A percentile compares a stretch with the other conserved stretches of the same genome.
Conservation (phyloP, 2,797 vertebrate genomes). For the Gymnothorax javanicus region DNA sequence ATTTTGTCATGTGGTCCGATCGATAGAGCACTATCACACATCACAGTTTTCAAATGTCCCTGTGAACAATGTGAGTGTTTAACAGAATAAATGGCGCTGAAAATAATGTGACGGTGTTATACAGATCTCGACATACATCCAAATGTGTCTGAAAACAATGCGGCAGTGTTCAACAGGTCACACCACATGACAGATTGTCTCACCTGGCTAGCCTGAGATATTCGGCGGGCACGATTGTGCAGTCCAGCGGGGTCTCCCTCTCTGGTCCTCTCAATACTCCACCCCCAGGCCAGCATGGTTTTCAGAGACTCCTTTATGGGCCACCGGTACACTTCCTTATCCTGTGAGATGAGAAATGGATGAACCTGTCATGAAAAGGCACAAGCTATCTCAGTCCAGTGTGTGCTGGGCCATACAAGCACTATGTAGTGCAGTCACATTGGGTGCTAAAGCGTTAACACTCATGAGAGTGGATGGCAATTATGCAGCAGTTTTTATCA, state of each 20-base stretch:
- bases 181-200: background rate
- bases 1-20: too few relatives aligned
- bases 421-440: background rate
- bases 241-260: slow-evolving; percentile 85
- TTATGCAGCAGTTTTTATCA: background rate
- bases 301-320: slow-evolving; percentile 91
- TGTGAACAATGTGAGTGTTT: too few relatives aligned
- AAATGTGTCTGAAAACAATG: background rate
- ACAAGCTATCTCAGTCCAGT: background rate
- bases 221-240: slow-evolving; percentile 83
- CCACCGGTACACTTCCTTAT: slow-evolving; percentile 90
- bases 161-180: background rate
- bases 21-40: too few relatives aligned
- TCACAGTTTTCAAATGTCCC: too few relatives aligned
- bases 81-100: too few relatives aligned
- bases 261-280: slow-evolving; percentile 86
- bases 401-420: background rate
- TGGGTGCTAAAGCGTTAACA: background rate
- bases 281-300: slow-evolving; percentile 92
- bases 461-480: background rate
- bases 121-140: background rate
- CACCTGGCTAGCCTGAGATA: slow-evolving; percentile 93
- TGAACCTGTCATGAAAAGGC: background rate
- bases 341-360: slow-evolving; percentile 63
- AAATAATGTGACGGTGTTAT: background rate